Base-by-base conservation (phyloP, 2,113 vertebrate genomes). In the Coregonus clupeaformis region DNA sequence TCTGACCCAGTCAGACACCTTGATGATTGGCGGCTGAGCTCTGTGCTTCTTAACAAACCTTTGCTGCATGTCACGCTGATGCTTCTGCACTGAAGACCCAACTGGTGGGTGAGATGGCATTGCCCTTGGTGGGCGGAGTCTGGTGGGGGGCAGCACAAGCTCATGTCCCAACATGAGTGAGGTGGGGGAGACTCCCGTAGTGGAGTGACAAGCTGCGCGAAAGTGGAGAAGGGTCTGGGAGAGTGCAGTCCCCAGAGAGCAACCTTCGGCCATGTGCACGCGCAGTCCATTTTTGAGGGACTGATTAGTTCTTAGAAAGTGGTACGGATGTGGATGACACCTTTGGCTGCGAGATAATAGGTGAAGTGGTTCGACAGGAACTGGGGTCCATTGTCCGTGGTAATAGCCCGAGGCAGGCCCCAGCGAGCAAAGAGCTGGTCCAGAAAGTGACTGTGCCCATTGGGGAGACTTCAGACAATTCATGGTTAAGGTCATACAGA, bases 231-330 rank as follows among this genome's bases (percentile, higher is more conserved):
- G 62, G 1, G 49, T 72, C n/a, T 42, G 62, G 5, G 59, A 30
- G 25, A 77, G 62, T 20, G 69, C 59, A 0, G 20, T 49, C 65
- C 27, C 14, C 22, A 72, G 68, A 3, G 60, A 27, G n/a, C 27
- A 57, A 11, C 69, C 74, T 6, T 71, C 36, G 5, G 24, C 55
- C 18, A 32, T 9, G 27, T 71, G 74, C 6, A 57, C 57, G 49
- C 59, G 45, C 36, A 70, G n/a, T 5, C 42, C 75, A 71, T 59
- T 66, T 22, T 72, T 77, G 16, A 71, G 60, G 14, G 59, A 64
- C 59, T 71, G 75, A 29, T 71, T 72, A 1, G 49, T 6, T 4
- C 16, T 0, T n/a, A n/a, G n/a, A 45, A 68, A 5, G 49, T 22
- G 16, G 71, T 72, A 49, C 24, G n/a, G 7, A 68, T 62, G 16